Evolutionary conservation across 2,797 vertebrate species (phyloP), one percentile per base, ranked within the genome.

Genomic region (Chelonia mydas): DNA sequence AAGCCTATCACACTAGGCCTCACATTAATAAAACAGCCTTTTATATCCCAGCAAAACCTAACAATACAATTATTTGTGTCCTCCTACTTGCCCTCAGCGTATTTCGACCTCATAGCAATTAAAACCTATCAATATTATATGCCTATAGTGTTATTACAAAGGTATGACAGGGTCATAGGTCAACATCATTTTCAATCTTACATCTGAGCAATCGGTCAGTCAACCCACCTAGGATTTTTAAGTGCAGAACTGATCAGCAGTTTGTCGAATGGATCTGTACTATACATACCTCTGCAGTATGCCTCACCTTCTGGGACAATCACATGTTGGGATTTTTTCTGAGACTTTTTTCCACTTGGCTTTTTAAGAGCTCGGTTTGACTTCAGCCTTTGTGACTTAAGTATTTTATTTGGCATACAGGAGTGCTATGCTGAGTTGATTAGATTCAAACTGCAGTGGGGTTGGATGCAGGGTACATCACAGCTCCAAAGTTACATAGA

Each of bases 161-260:
- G 61, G 16, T 65, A n/a, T 33, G 31, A 65, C 16, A 65, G 16
- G 31, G 61, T 65, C 16, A 61, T 61, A 33, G 59, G 59, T 61
- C 59, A 61, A 33, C 59, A 61, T 59, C 27, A 28, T 61, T 61
- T 61, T 61, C 59, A 33, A 31, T 33, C 59, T 61, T 61, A 61
- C 31, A 61, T 15, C 12, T 61, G 31, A 61, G 28, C 31, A 33
- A 15, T 33, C 16, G 31, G 31, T 61, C 59, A 61, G 15, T 61
- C 59, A 61, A 16, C 33, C 31, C 12, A 61, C 31, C 59, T 61
- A 16, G 59, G 59, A 11, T 9, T 86, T 89, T 92, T 59, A 23
- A 10, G 5, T 49, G 57, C 55, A 68, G 65, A 90, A 37, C 81
- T 5, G 2, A 0, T 49, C 81, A 27, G 51, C 1, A 0, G 5